Evolutionary conservation across 2,113 vertebrate species (phyloP).

Genomic region (Lagenorhynchus albirostris): DNA sequence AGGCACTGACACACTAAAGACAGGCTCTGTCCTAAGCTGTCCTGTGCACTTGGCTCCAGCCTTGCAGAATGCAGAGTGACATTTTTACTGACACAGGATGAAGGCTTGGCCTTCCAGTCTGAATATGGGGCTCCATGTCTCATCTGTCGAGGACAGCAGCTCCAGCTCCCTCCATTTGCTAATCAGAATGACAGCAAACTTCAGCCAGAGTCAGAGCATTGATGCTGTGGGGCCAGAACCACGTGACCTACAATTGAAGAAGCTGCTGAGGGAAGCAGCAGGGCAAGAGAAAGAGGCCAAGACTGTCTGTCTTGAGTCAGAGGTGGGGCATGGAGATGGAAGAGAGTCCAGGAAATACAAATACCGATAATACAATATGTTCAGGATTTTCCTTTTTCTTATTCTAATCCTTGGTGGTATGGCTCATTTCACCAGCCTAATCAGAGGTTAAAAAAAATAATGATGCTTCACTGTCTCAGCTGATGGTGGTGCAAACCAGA

Average conservation of each 20-base stretch:
- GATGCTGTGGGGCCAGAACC: not conserved
- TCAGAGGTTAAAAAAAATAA: not conserved
- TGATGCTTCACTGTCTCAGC: not conserved
- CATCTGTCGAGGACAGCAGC: not conserved
- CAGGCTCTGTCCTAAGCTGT: not conserved
- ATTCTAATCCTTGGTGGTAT: not conserved
- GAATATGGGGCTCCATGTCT: not conserved
- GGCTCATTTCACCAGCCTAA: not conserved
- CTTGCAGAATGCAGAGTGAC: constrained; percentile 8
- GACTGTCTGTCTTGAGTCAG: not conserved
- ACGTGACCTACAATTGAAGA: not conserved
- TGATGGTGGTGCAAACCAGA: not conserved
- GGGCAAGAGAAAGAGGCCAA: not conserved
- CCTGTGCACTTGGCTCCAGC: not conserved
- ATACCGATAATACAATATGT: not conserved
- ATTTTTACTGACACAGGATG: not conserved
- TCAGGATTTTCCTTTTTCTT: not conserved
- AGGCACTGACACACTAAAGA: not conserved
- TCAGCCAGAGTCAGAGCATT: not conserved
- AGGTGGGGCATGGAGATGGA: not conserved
- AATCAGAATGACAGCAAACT: constrained; percentile 31
- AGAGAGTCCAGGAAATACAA: not conserved
- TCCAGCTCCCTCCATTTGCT: not conserved
- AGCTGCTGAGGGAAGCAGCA: not conserved
- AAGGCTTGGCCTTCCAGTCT: not conserved